Conservation (phyloP, 1,140 invertebrate genomes). For the Zaprionus africanus region DNA sequence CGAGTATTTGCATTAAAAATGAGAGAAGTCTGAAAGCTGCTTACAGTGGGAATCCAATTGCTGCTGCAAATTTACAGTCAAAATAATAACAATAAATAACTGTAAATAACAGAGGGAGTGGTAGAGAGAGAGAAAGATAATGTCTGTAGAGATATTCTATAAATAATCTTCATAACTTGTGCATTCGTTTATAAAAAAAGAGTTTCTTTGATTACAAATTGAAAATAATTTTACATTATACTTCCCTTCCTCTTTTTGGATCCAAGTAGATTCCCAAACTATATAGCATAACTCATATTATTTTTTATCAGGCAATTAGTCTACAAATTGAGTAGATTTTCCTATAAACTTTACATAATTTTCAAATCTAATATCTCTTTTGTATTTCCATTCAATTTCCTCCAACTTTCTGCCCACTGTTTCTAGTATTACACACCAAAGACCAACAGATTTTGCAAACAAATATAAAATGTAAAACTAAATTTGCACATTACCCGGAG, state of each 20-base stretch:
- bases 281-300: too few species aligned
- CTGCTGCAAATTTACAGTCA: constrained; percentile 17
- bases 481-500: constrained; percentile 73
- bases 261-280: too few species aligned
- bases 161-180: too few species aligned
- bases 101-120: not conserved
- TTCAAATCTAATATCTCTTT: too few species aligned
- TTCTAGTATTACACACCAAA: not conserved
- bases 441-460: constrained; percentile 46
- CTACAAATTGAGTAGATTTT: too few species aligned
- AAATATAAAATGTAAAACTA: constrained; percentile 83
- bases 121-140: not conserved
- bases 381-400: not conserved
- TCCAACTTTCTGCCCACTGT: constrained; percentile 10
- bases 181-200: too few species aligned
- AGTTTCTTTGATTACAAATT: too few species aligned
- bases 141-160: too few species aligned
- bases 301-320: too few species aligned
- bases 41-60: constrained; percentile 56
- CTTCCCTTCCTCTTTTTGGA: too few species aligned
- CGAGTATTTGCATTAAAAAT: constrained; percentile 80
- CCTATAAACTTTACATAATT: too few species aligned
- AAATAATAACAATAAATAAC: constrained; percentile 3
- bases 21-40: constrained; percentile 73
- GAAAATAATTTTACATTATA: too few species aligned